These are phyloP conservation scores for Microcebus ravelobensis DNA, from an alignment of 2,113 vertebrate genomes.

Conservation along the genomic window DNA sequence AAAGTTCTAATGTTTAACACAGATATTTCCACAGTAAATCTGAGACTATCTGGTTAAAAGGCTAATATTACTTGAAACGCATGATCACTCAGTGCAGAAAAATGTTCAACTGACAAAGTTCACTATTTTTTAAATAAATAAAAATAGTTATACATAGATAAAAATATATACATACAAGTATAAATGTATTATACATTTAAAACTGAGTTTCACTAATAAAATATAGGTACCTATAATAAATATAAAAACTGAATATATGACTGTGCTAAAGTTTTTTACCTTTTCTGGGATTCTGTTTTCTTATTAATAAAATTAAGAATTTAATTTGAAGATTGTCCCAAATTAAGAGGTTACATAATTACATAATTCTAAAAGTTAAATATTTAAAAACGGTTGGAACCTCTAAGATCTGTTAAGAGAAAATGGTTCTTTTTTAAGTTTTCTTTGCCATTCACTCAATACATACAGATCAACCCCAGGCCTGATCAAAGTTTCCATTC, in stretches of 20 bases:
- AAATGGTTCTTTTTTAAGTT: not conserved
- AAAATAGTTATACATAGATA: not conserved
- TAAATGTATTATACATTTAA: not conserved
- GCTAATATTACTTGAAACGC: not conserved
- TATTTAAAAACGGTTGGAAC: not conserved
- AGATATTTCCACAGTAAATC: not conserved
- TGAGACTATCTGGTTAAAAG: not conserved
- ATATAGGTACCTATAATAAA: not conserved
- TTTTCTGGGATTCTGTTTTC: not conserved
- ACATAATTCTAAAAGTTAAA: not conserved
- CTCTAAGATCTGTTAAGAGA: not conserved
- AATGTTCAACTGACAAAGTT: not conserved
- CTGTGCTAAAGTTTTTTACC: not conserved
- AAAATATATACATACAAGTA: not conserved
- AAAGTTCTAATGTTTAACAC: not conserved
- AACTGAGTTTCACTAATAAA: conserved; percentile 20
- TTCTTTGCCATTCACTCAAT: not conserved
- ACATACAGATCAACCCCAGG: not conserved
- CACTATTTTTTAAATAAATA: not conserved
- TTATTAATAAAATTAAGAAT: not conserved
- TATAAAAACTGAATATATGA: not conserved
- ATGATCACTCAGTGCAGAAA: not conserved
- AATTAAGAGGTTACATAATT: not conserved
- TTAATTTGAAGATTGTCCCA: not conserved
- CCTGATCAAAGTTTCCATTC: not conserved